Percentiles rank a stretch among this genome's conserved stretches.
These are phyloP conservation scores for Raja brachyura DNA, from an alignment of 2,113 vertebrate genomes.

Conservation along the genomic window DNA sequence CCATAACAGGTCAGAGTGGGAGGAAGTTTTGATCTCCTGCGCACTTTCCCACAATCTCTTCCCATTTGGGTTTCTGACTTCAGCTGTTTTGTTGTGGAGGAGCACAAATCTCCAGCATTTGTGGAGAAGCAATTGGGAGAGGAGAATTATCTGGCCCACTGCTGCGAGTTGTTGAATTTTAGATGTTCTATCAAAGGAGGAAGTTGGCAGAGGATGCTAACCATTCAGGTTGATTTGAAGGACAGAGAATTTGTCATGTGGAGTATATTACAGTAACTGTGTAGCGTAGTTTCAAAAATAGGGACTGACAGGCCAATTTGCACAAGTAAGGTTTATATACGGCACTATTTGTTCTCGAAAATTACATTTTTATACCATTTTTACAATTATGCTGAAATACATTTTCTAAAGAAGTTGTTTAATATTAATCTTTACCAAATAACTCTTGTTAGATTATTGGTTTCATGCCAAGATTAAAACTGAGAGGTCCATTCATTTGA, in stretches of 20 bases:
- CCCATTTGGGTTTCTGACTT: not conserved
- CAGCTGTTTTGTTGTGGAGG: not conserved
- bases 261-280: not conserved
- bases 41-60: not conserved
- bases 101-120: not conserved
- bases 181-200: not conserved
- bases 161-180: not conserved
- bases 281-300: slow-evolving; percentile 5
- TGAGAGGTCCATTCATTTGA: slow-evolving; percentile 19
- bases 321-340: slow-evolving; percentile 5
- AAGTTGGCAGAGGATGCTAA: not conserved
- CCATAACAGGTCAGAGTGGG: too few relatives aligned
- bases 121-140: too few relatives aligned
- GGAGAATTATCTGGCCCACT: not conserved
- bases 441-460: slow-evolving; percentile 3
- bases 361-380: slow-evolving; percentile 30
- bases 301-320: not conserved
- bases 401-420: slow-evolving; percentile 9
- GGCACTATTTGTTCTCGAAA: not conserved
- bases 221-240: not conserved
- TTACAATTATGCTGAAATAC: slow-evolving; percentile 24
- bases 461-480: slow-evolving; percentile 27
- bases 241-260: not conserved
- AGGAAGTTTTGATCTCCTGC: not conserved
- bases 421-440: slow-evolving; percentile 14